These are phyloP conservation scores for Agonopterix arenella DNA, from an alignment of 2,888 invertebrate genomes.

Conservation along the genomic window DNA sequence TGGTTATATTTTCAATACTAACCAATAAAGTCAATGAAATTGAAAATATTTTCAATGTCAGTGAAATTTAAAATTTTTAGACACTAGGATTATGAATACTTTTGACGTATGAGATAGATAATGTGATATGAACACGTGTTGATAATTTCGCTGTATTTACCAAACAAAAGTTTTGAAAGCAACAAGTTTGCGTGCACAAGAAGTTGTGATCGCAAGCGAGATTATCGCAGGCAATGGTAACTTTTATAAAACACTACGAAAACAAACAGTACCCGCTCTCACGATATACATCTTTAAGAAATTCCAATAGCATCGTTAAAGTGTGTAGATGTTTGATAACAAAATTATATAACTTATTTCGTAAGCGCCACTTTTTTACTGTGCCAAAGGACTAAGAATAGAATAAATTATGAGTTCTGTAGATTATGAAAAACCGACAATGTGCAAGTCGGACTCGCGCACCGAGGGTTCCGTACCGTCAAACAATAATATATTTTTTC, in stretches of 20 bases:
- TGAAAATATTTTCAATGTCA: too few relatives aligned
- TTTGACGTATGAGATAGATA: too few relatives aligned
- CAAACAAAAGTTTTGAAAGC: slow-evolving; percentile 31
- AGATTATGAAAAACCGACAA: slow-evolving; percentile 4
- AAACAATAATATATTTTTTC: too few relatives aligned
- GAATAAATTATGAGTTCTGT: slow-evolving; percentile 18
- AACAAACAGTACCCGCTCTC: slow-evolving; percentile 16
- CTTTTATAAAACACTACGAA: slow-evolving; percentile 39
- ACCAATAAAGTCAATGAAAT: too few relatives aligned
- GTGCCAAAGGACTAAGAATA: slow-evolving; percentile 6
- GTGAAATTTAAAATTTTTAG: too few relatives aligned
- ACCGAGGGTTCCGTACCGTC: too few relatives aligned
- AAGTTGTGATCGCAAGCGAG: slow-evolving; percentile 24
- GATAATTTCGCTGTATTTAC: background rate
- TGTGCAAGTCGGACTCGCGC: too few relatives aligned
- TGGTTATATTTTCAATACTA: too few relatives aligned
- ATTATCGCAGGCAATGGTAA: slow-evolving; percentile 50
- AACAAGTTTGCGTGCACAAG: slow-evolving; percentile 66
- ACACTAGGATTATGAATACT: too few relatives aligned
- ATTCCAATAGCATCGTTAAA: slow-evolving; percentile 11
- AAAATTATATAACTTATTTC: slow-evolving; percentile 8
- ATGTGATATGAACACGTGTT: too few relatives aligned
- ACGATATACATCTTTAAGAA: slow-evolving; percentile 17
- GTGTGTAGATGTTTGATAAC: slow-evolving; percentile 13
- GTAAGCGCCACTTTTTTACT: slow-evolving; percentile 2